These are phyloP conservation scores for Cremastinae sp. DNA, from an alignment of 2,888 invertebrate genomes.

Conservation along the genomic window DNA sequence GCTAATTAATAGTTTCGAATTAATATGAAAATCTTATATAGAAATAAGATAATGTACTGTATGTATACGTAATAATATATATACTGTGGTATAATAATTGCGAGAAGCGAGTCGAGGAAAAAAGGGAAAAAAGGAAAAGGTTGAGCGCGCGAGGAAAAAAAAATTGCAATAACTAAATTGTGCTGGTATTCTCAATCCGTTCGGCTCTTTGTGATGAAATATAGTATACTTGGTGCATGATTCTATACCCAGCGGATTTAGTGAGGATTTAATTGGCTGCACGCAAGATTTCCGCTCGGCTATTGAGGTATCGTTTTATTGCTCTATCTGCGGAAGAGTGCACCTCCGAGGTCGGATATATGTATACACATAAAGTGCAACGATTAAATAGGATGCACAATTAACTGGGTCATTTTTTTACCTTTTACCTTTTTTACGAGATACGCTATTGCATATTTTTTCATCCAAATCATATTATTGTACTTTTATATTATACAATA, in stretches of 20 bases:
- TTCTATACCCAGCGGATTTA: slow-evolving; percentile 35
- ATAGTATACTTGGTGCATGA: too few species aligned
- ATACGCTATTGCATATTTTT: too few species aligned
- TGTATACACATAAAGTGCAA: slow-evolving; percentile 12
- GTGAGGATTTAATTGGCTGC: slow-evolving; percentile 46
- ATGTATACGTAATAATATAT: too few species aligned
- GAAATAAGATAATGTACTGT: slow-evolving; percentile 9
- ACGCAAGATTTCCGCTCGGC: slow-evolving; percentile 47
- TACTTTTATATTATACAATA: too few species aligned
- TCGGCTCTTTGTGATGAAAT: neutral
- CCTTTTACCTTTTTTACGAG: slow-evolving; percentile 1
- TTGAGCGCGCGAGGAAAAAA: neutral
- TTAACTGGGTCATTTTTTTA: slow-evolving; percentile 10
- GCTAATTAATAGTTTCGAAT: slow-evolving; percentile 31
- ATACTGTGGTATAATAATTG: too few species aligned
- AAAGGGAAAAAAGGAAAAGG: too few species aligned
- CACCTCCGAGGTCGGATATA: slow-evolving; percentile 34
- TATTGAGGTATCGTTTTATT: slow-evolving; percentile 36
- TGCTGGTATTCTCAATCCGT: neutral
- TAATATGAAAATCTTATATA: slow-evolving; percentile 17
- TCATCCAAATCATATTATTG: too few species aligned
- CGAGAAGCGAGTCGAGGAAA: too few species aligned
- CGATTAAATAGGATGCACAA: slow-evolving; percentile 22
- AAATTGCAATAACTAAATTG: neutral
- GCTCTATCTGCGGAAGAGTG: slow-evolving; percentile 50